A percentile compares a stretch with the other conserved stretches of the same genome.
phyloP scores from a whole-genome alignment of 2,113 vertebrate genomes.

The Neolamprologus sp. region DNA sequence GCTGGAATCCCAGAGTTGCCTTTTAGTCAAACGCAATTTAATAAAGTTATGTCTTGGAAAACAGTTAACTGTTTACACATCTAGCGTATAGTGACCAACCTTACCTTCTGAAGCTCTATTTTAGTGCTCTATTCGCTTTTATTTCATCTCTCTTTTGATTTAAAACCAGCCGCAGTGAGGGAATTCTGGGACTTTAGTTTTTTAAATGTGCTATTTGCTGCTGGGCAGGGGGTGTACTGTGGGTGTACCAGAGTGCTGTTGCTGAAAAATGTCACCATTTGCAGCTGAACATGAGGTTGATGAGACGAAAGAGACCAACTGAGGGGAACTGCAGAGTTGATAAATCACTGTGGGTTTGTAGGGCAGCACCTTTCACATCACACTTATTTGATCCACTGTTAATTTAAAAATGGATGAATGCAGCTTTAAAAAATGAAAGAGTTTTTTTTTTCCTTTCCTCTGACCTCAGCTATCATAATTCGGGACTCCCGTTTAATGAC shows the following conservation, averaged over 20 bases:
- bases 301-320: neutral
- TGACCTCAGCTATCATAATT: neutral
- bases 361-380: neutral
- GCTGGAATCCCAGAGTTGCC: neutral
- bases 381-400: neutral
- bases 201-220: neutral
- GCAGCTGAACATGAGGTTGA: neutral
- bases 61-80: neutral
- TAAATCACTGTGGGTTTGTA: neutral
- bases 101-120: neutral
- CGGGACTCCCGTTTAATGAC: neutral
- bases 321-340: neutral
- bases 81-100: neutral
- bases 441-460: neutral
- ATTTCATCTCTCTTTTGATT: neutral
- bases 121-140: neutral
- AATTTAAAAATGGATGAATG: neutral
- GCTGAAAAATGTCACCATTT: neutral
- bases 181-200: neutral
- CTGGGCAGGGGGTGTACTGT: neutral
- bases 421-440: neutral
- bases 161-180: neutral
- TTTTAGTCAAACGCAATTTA: neutral
- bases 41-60: neutral
- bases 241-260: neutral